phyloP scores from a whole-genome alignment of 2,113 vertebrate genomes.

The Otolemur garnettii region DNA sequence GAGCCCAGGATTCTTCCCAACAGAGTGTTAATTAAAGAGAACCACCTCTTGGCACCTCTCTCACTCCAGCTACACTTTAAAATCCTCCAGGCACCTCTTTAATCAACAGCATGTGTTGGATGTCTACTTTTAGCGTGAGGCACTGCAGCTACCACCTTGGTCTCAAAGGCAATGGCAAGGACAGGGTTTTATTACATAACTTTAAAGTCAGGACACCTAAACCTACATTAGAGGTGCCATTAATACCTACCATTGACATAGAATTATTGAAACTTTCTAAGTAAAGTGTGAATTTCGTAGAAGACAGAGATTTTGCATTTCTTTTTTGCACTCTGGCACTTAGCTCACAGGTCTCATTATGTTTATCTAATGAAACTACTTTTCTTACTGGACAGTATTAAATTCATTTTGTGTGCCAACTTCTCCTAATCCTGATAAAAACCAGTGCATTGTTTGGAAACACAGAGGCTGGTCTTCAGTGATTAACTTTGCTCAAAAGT shows the following conservation, averaged over 20 bases:
- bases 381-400: constrained; percentile 19
- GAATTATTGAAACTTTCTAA: constrained; percentile 16
- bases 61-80: constrained; percentile 60
- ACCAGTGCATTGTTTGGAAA: constrained; percentile 19
- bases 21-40: constrained; percentile 80
- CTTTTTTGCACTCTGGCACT: neutral
- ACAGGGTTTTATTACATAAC: constrained; percentile 35
- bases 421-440: constrained; percentile 45
- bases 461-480: neutral
- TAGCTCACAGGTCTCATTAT: neutral
- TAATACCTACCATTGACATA: neutral
- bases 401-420: constrained; percentile 2
- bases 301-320: neutral
- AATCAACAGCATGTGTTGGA: constrained; percentile 66
- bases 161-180: constrained; percentile 57
- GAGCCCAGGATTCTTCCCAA: constrained; percentile 66
- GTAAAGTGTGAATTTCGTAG: neutral
- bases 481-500: neutral
- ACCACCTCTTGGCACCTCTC: constrained; percentile 66
- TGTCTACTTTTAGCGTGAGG: constrained; percentile 55
- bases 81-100: constrained; percentile 64
- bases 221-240: neutral
- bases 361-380: neutral
- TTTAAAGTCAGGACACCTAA: constrained; percentile 42
- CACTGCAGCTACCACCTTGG: neutral